Evolutionary conservation across 2,113 vertebrate species (phyloP).

Genomic region (Neolamprologus kungweensis): DNA sequence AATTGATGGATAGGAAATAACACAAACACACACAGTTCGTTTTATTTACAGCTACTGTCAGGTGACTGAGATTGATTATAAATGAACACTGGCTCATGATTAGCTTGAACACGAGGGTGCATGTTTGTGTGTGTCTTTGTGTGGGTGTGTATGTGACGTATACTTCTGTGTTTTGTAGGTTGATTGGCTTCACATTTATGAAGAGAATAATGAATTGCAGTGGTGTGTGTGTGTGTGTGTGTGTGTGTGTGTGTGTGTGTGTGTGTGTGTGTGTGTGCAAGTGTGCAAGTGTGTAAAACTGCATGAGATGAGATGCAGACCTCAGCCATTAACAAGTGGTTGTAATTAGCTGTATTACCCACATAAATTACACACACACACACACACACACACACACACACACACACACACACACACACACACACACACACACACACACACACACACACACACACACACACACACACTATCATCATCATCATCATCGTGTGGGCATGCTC

Average conservation of each 20-base stretch:
- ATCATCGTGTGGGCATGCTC: not conserved
- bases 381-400: not conserved
- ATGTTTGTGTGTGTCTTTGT: not conserved
- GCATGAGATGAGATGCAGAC: not conserved
- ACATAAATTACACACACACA: not conserved
- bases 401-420: not conserved
- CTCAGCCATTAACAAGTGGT: not conserved
- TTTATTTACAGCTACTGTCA: conserved; percentile 69
- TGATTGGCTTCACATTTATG: not conserved
- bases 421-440: not conserved
- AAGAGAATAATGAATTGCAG: not conserved
- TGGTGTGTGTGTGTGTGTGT: not conserved
- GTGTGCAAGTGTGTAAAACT: not conserved
- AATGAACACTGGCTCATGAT: conserved; percentile 66
- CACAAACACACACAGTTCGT: conserved; percentile 30
- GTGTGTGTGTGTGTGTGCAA: fast-evolving
- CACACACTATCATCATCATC: not conserved
- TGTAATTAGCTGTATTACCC: not conserved
- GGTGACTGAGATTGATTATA: conserved; percentile 66
- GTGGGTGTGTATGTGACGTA: not conserved
- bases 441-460: not conserved
- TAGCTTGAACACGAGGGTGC: not conserved
- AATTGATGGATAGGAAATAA: conserved; percentile 55
- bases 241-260: fast-evolving
- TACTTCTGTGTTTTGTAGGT: conserved; percentile 1